Conservation (phyloP, 2,797 vertebrate genomes). For the Limnodromus scolopaceus region DNA sequence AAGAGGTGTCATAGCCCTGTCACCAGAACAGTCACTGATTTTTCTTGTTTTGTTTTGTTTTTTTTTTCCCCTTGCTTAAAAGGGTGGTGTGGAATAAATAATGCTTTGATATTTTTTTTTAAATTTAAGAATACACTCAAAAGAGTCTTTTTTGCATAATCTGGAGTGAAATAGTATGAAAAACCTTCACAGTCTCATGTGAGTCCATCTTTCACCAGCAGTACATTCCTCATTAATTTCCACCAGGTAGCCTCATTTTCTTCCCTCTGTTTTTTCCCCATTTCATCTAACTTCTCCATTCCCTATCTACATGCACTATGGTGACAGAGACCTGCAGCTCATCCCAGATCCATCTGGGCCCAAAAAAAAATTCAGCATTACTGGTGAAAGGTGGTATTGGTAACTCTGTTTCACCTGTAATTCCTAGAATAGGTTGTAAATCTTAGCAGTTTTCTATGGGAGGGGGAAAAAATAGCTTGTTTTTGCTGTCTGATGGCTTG, state of each 20-base stretch:
- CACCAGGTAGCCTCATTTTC: neutral
- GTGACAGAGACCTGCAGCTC: neutral
- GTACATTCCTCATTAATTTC: neutral
- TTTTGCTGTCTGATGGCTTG: neutral
- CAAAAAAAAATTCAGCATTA: neutral
- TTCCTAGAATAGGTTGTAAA: neutral
- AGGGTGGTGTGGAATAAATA: neutral
- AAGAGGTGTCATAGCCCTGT: neutral
- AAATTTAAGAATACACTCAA: neutral
- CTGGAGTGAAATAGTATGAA: neutral
- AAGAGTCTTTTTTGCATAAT: neutral
- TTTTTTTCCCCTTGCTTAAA: neutral
- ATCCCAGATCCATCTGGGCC: neutral
- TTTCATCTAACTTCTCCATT: neutral
- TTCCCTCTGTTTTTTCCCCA: neutral
- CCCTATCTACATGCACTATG: fast-evolving
- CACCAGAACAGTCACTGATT: neutral
- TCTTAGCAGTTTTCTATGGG: neutral
- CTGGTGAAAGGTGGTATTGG: neutral
- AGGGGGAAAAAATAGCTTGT: fast-evolving
- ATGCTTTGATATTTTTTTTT: neutral
- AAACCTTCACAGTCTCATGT: neutral
- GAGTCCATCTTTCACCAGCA: neutral
- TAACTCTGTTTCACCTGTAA: neutral
- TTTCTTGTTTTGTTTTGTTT: neutral